A percentile compares a stretch with the other conserved stretches of the same genome.
Evolutionary conservation across 1,140 invertebrate species (phyloP).

Genomic region (Lucilia sericata): DNA sequence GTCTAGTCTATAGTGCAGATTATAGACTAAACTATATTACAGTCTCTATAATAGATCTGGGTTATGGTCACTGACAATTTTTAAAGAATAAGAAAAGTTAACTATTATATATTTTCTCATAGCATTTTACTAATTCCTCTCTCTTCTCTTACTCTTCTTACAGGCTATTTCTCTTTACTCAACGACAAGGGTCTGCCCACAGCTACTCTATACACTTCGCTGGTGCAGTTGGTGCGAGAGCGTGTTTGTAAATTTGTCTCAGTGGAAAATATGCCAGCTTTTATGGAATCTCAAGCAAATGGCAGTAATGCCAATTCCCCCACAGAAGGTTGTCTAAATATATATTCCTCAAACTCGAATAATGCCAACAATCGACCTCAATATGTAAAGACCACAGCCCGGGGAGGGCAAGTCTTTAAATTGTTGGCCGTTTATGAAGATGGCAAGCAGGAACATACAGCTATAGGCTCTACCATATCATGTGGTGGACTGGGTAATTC

Average conservation of each 20-base stretch:
- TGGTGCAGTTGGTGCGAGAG: constrained; percentile 65
- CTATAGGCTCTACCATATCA: constrained; percentile 35
- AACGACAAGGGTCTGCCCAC: constrained; percentile 64
- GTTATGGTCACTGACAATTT: too few relatives aligned
- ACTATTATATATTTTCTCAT: too few relatives aligned
- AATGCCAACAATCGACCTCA: constrained; percentile 58
- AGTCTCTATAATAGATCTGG: too few relatives aligned
- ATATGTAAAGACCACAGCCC: constrained; percentile 64
- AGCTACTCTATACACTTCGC: constrained; percentile 61
- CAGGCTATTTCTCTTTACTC: constrained; percentile 65
- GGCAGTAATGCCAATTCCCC: constrained; percentile 59
- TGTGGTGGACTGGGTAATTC: constrained; percentile 45
- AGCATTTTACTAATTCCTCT: too few relatives aligned
- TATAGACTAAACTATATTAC: too few relatives aligned
- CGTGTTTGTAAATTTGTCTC: constrained; percentile 66
- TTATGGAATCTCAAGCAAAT: constrained; percentile 60
- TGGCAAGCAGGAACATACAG: constrained; percentile 60
- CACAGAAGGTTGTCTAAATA: constrained; percentile 61
- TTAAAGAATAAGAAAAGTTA: too few relatives aligned
- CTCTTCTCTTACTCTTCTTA: constrained; percentile 29
- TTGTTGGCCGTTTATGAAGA: constrained; percentile 66
- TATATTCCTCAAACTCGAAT: constrained; percentile 40
- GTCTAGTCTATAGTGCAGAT: too few relatives aligned
- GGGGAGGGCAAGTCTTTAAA: constrained; percentile 65
- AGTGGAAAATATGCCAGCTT: constrained; percentile 66